Conservation (phyloP, 2,113 vertebrate species). For the Nasalis larvatus region DNA sequence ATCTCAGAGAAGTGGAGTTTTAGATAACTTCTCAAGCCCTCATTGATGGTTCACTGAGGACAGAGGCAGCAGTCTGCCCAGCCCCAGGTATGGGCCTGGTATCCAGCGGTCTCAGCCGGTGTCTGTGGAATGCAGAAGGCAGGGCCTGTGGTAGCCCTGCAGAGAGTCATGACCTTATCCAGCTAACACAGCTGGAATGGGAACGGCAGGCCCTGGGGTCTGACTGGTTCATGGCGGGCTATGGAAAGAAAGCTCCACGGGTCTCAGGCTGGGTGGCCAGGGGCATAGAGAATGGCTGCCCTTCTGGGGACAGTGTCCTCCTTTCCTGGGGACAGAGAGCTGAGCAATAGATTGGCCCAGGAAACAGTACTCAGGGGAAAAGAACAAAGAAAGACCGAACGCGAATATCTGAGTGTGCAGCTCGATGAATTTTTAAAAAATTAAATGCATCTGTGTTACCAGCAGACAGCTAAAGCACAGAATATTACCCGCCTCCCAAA, state of each 20-base stretch:
- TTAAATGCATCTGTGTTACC: not conserved
- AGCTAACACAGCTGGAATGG: not conserved
- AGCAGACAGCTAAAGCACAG: not conserved
- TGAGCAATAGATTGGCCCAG: not conserved
- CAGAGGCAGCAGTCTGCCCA: not conserved
- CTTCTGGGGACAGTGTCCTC: not conserved
- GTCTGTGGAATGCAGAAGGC: not conserved
- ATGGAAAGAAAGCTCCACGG: not conserved
- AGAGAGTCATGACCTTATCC: not conserved
- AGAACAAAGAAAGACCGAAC: not conserved
- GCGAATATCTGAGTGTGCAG: no score
- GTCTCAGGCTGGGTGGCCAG: not conserved
- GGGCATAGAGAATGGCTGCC: not conserved
- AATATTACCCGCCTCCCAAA: not conserved
- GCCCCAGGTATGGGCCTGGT: not conserved
- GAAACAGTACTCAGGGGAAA: not conserved
- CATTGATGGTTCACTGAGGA: accelerated
- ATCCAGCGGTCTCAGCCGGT: accelerated
- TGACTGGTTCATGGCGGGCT: not conserved
- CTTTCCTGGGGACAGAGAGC: not conserved
- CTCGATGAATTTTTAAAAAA: accelerated
- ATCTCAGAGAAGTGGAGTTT: not conserved
- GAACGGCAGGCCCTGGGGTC: not conserved
- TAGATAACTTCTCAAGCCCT: not conserved
- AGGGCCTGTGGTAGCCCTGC: not conserved